A percentile compares a stretch with the other conserved stretches of the same genome.
Conservation (phyloP, 2,797 vertebrate genomes). For the Pygocentrus nattereri region DNA sequence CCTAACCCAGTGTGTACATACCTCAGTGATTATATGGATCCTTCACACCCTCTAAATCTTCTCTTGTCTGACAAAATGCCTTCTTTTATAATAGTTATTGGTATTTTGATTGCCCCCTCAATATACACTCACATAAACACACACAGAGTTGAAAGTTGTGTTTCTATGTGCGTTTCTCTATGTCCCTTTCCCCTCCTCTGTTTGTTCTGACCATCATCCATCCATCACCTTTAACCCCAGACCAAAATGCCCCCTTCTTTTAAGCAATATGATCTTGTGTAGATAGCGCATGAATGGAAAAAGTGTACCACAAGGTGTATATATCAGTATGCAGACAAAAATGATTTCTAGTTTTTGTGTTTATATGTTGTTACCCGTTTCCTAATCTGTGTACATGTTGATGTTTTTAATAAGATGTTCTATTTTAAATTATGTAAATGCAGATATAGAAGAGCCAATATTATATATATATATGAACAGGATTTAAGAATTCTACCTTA, state of each 20-base stretch:
- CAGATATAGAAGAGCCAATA: slow-evolving; percentile 92
- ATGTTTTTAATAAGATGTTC: slow-evolving; percentile 99
- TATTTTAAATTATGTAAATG: slow-evolving; percentile 99
- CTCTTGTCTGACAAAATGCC: slow-evolving; percentile 65
- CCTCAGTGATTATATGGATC: slow-evolving; percentile 97
- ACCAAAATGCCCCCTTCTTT: slow-evolving; percentile 95
- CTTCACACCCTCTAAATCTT: slow-evolving; percentile 85
- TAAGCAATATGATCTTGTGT: slow-evolving; percentile 99
- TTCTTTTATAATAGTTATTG: slow-evolving; percentile 73
- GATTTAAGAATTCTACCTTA: slow-evolving; percentile 92
- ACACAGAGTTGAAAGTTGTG: slow-evolving; percentile 50
- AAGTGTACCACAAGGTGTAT: slow-evolving; percentile 98
- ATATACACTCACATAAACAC: slow-evolving; percentile 2
- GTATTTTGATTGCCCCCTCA: slow-evolving; percentile 68
- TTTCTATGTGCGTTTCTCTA: slow-evolving; percentile 66
- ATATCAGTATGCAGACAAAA: slow-evolving; percentile 95
- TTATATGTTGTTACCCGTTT: slow-evolving; percentile 99
- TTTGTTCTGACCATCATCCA: slow-evolving; percentile 80
- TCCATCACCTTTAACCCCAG: slow-evolving; percentile 66
- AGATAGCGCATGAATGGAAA: slow-evolving; percentile 99
- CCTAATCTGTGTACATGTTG: slow-evolving; percentile 99
- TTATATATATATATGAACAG: slow-evolving; percentile 84
- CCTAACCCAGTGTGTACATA: slow-evolving; percentile 99
- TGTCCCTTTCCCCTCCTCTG: slow-evolving; percentile 54
- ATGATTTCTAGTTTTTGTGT: slow-evolving; percentile 98